Base-by-base conservation (phyloP, 2,888 invertebrate species). In the Ecliptopera silaceata region DNA sequence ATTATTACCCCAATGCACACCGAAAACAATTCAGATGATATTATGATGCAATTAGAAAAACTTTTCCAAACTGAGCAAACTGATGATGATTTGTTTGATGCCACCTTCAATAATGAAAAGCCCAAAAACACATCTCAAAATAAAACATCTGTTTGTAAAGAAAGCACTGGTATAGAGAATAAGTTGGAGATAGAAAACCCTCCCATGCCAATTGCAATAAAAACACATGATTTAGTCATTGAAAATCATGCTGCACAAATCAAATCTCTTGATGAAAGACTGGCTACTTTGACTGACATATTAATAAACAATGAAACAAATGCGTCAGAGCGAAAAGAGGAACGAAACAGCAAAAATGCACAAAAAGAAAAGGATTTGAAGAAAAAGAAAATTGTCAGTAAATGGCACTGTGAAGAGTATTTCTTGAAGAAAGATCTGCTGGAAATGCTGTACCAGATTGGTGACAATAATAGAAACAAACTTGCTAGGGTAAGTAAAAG, bases 381-480 rank as follows among this genome's bases (percentile, higher is more conserved):
- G 42, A 65, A 63, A 49, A 53, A 53, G 22, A 64, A 64, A 51
- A 69, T 68, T 38, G 68, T 71, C 20, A 83, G 76, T 64, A 89
- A 87, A 71, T 92, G 92, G 92, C 58, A 86, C 20, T 91, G 92
- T 74, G 91, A 92, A 66, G 86, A 88, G 61, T 89, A 88, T 63
- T 89, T 82, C 65, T 72, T 85, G 34, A 91, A 86, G 72, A 74
- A 78, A 44, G 79, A 78, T 61, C 70, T 91, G 5, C 81, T 77
- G 71, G 88, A 89, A 66, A 69, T 82, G 41, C 66, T 92, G 42
- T 88, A 90, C 65, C 77, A 84, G 66, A 83, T 92, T 46, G 77
- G 88, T 56, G 91, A 91, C 56, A 67, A 62, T 29, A 84, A 88
- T 61, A 81, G 88, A 61, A 82, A 74, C 59, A 83, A 80, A 64